Conservation (phyloP, 2,797 vertebrate genomes). For the Sebastes reedi region DNA sequence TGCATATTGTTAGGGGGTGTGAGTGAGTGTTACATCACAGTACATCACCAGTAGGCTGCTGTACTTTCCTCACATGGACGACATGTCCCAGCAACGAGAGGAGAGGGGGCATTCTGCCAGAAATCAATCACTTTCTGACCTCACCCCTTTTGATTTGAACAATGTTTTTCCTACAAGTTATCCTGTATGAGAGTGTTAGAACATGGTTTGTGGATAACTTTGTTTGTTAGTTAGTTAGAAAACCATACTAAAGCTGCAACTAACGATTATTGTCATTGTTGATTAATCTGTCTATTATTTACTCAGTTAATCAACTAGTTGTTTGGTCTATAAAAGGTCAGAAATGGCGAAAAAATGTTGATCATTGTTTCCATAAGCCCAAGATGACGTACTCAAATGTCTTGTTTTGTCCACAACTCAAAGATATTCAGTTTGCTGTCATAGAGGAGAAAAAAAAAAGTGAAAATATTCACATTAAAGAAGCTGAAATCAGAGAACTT, state of each 20-base stretch:
- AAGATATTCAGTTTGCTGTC: too few relatives aligned
- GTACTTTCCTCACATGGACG: background rate
- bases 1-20: constrained; percentile 65
- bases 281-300: too few relatives aligned
- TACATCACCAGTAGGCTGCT: background rate
- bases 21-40: background rate
- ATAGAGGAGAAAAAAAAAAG: too few relatives aligned
- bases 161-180: background rate
- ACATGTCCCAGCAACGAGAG: background rate
- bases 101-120: background rate
- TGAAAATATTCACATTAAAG: too few relatives aligned
- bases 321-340: too few relatives aligned
- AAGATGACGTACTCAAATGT: too few relatives aligned
- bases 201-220: background rate
- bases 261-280: too few relatives aligned
- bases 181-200: background rate
- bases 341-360: too few relatives aligned
- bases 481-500: too few relatives aligned
- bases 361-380: accelerated
- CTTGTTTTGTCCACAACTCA: too few relatives aligned
- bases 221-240: background rate
- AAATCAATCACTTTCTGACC: background rate
- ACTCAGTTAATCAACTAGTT: too few relatives aligned
- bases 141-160: background rate
- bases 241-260: too few relatives aligned